A percentile compares a stretch with the other conserved stretches of the same genome.
Conservation (phyloP, 2,888 invertebrate species). For the Eristalis tenax region DNA sequence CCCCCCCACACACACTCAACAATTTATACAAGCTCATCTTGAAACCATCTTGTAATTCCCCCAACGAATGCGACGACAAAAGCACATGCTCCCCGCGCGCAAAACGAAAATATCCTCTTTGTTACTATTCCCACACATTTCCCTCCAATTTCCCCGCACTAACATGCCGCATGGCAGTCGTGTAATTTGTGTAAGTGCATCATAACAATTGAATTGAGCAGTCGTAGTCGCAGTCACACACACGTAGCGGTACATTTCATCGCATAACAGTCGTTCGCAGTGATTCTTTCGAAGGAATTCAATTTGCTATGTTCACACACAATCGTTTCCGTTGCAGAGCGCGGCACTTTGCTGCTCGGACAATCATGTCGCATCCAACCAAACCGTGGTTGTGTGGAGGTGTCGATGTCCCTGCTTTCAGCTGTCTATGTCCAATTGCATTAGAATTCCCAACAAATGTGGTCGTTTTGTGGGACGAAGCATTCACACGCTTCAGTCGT, state of each 20-base stretch:
- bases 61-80: not conserved
- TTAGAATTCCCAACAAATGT: no score
- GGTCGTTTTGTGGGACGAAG: no score
- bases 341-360: not conserved
- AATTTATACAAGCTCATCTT: not conserved
- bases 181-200: constrained; percentile 1
- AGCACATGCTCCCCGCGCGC: not conserved
- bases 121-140: not conserved
- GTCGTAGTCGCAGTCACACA: not conserved
- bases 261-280: not conserved
- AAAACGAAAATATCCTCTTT: not conserved
- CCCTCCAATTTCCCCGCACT: not conserved
- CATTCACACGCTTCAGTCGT: no score
- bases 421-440: no score
- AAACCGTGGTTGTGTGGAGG: no score
- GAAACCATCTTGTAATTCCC: not conserved
- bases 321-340: not conserved
- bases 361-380: not conserved
- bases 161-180: not conserved
- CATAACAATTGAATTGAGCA: not conserved
- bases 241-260: not conserved
- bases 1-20: not conserved
- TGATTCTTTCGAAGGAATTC: not conserved
- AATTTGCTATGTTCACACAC: not conserved
- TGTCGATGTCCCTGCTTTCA: no score